Evolutionary conservation across 2,888 invertebrate genomes (phyloP).

Genomic region (Lasioglossum lativentre): DNA sequence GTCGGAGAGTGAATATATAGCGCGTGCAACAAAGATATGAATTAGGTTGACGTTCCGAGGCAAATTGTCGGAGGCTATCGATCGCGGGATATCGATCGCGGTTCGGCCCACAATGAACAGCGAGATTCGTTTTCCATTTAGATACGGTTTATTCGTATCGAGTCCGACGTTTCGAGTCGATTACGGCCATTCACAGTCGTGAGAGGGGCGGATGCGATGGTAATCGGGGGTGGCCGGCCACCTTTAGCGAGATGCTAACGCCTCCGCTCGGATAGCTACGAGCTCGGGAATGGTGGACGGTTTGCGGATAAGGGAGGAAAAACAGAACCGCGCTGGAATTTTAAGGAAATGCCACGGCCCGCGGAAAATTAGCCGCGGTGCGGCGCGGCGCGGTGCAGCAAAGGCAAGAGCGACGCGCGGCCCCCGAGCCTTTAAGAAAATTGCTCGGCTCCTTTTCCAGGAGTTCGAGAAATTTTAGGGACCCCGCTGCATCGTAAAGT

Average conservation of each 20-base stretch:
- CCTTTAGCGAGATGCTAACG: slow-evolving; percentile 23
- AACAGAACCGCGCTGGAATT: slow-evolving; percentile 20
- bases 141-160: slow-evolving; percentile 4
- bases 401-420: not conserved
- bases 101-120: not conserved
- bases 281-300: not conserved
- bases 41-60: not conserved
- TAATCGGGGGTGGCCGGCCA: slow-evolving; percentile 18
- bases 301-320: slow-evolving; percentile 13
- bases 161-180: slow-evolving; percentile 9
- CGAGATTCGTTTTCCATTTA: slow-evolving; percentile 17
- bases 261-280: not conserved
- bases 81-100: not conserved
- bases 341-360: not conserved
- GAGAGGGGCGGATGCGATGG: slow-evolving; percentile 1
- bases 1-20: too few relatives aligned
- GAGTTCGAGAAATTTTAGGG: slow-evolving; percentile 18
- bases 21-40: not conserved
- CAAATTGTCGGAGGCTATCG: not conserved
- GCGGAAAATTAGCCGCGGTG: not conserved
- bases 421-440: not conserved
- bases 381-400: not conserved
- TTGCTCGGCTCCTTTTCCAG: slow-evolving; percentile 7
- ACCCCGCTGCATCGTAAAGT: not conserved
- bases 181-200: slow-evolving; percentile 3